Base-by-base conservation (phyloP, 2,888 invertebrate genomes). In the Eupelmus urozonus region DNA sequence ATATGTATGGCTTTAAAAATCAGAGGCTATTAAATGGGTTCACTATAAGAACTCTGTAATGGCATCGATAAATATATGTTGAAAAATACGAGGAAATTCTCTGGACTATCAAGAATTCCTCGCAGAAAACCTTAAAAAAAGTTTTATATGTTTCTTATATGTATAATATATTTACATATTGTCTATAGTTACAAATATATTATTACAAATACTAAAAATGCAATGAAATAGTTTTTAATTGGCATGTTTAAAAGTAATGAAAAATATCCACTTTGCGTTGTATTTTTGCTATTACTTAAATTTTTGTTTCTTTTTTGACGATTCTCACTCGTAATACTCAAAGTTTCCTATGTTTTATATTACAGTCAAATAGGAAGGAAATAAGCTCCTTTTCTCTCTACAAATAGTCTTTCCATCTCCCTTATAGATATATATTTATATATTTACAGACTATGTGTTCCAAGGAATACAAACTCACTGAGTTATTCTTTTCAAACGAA, bases 331-430 rank as follows among this genome's bases (percentile, higher is more conserved):
- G 42, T 66, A 72, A 72, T 77, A 71, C 66, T 77, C 67, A 60
- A 67, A 63, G 40, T 71, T 73, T 63, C 55, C 63, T 29, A 23
- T 57, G 42, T 69, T 76, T 57, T 66, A 73, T 66, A 55, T 71
- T 75, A 79, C 67, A 76, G 72, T 76, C 59, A 74, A 71, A 69
- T 59, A 72, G 60, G 65, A 80, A 79, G 72, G 62, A 77, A 77
- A 71, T 57, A 77, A 74, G 59, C 71, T 76, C 63, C 76, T 72
- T 76, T 79, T 76, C 40, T 70, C 59, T 76, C 76, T 76, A 72
- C 65, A 49, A 60, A 80, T 78, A 80, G 78, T 78, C 80, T 80
- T 80, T 76, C 72, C 77, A 75, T 78, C 75, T 78, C 75, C 80
- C 65, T 78, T 76, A 73, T 53, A 72, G 72, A 69, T 78, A 72